Evolutionary conservation across 2,797 vertebrate species (phyloP), one percentile per base, ranked within the genome.

Genomic region (Hypotaenidia philippensis): DNA sequence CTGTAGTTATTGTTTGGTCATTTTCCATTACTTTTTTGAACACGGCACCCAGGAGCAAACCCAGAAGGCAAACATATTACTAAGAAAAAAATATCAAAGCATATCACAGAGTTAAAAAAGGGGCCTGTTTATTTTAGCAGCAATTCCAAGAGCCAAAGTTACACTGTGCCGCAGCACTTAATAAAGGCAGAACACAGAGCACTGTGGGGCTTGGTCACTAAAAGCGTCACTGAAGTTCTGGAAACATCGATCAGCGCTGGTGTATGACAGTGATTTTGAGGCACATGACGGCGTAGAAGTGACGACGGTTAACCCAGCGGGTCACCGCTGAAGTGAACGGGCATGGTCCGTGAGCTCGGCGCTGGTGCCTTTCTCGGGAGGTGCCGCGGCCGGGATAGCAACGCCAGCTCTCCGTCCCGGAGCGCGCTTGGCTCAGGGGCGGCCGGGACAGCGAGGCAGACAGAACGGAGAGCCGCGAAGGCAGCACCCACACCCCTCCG

Each of bases 111-210:
- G 23, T 26, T 34, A 49, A 22, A 47, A 3, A 31, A 6, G 27
- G 17, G 11, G 10, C 18, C 5, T 17, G 6, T 25, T 77, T 25
- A 56, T 34, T 84, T 74, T 16, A 74, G 31, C 25, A 61, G 38
- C 47, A 36, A 57, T 17, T 11, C 13, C 14, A 57, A 21, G 12
- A 49, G 15, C 6, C 27, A 36, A 31, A 50, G 50, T 29, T 13
- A 66, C 5, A 23, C 6, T 2, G 19, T 22, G 26, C 4, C 0
- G 0, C 1, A 2, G 61, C 34, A 40, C 16, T 75, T 44, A 4
- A 65, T 26, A 41, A 80, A 29, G 0, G 22, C 19, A 27, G 0
- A 0, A 3, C 16, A 15, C 1, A 18, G 5, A 18, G 11, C 56
- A 26, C 1, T 38, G n/a, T 5, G 38, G 7, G 38, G 3, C 11